Conservation (phyloP, 2,113 vertebrate species). For the Melanostigma gelatinosum region DNA sequence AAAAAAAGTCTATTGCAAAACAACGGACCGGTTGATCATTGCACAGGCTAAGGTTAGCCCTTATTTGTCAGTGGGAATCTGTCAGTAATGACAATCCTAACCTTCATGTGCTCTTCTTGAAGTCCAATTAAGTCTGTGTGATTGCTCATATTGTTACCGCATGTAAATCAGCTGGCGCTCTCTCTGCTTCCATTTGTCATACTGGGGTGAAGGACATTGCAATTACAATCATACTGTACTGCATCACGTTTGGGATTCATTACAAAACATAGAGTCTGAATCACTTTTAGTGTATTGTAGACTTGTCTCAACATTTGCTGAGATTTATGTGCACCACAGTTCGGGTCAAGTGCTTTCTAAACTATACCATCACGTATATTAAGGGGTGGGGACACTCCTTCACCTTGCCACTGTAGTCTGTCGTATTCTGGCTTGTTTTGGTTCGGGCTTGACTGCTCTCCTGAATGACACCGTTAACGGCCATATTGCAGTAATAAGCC, state of each 20-base stretch:
- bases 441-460: slow-evolving; percentile 38
- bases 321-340: background rate
- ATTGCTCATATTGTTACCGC: slow-evolving; percentile 72
- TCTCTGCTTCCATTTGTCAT: slow-evolving; percentile 46
- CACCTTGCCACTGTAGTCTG: slow-evolving; percentile 15
- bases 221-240: slow-evolving; percentile 40
- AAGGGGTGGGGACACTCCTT: slow-evolving; percentile 9
- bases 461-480: slow-evolving; percentile 55
- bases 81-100: slow-evolving; percentile 72
- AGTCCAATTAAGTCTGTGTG: slow-evolving; percentile 74
- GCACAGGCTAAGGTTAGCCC: slow-evolving; percentile 60
- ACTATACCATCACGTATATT: slow-evolving; percentile 34
- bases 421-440: slow-evolving; percentile 6
- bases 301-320: background rate
- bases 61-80: slow-evolving; percentile 66
- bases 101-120: slow-evolving; percentile 73
- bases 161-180: slow-evolving; percentile 65
- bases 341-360: slow-evolving; percentile 31
- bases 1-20: slow-evolving; percentile 55
- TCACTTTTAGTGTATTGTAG: slow-evolving; percentile 8
- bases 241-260: slow-evolving; percentile 33
- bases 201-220: slow-evolving; percentile 31
- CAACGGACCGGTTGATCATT: slow-evolving; percentile 56
- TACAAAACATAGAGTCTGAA: slow-evolving; percentile 8
- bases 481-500: slow-evolving; percentile 53